Evolutionary conservation across 2,888 invertebrate species (phyloP).

Genomic region (Tiliacea aurago): DNA sequence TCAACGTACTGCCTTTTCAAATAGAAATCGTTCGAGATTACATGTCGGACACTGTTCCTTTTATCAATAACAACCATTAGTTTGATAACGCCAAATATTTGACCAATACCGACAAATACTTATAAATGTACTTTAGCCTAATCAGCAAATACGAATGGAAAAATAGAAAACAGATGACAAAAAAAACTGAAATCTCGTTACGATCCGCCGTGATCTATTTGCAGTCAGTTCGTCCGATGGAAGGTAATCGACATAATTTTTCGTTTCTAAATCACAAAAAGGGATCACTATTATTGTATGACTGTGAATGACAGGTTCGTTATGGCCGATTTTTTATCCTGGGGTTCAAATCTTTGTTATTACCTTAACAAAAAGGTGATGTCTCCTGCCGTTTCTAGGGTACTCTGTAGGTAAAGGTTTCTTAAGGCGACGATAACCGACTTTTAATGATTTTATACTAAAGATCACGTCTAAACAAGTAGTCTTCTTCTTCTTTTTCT

Average conservation of each 20-base stretch:
- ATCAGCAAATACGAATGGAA: slow-evolving; percentile 24
- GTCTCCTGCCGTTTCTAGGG: background rate
- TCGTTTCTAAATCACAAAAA: slow-evolving; percentile 43
- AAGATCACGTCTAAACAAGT: too few species aligned
- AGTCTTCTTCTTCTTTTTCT: too few species aligned
- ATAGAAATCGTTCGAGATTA: background rate
- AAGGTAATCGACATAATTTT: slow-evolving; percentile 48
- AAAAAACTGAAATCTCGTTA: slow-evolving; percentile 33
- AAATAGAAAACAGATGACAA: slow-evolving; percentile 44
- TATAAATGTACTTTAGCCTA: slow-evolving; percentile 7
- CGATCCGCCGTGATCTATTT: slow-evolving; percentile 42
- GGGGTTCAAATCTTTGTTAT: background rate
- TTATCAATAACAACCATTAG: background rate
- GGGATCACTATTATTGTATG: slow-evolving; percentile 8
- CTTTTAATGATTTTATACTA: too few species aligned
- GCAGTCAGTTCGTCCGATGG: slow-evolving; percentile 21
- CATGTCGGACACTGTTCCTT: background rate
- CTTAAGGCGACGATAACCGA: too few species aligned
- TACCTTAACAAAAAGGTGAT: background rate
- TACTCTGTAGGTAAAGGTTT: background rate
- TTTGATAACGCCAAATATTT: slow-evolving; percentile 32
- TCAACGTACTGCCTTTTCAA: too few species aligned
- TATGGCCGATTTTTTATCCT: background rate
- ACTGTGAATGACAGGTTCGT: slow-evolving; percentile 1
- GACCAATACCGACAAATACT: background rate